These are phyloP conservation scores for Rhabditophanes sp. DNA, from an alignment of 2,888 invertebrate species.

Conservation along the genomic window DNA sequence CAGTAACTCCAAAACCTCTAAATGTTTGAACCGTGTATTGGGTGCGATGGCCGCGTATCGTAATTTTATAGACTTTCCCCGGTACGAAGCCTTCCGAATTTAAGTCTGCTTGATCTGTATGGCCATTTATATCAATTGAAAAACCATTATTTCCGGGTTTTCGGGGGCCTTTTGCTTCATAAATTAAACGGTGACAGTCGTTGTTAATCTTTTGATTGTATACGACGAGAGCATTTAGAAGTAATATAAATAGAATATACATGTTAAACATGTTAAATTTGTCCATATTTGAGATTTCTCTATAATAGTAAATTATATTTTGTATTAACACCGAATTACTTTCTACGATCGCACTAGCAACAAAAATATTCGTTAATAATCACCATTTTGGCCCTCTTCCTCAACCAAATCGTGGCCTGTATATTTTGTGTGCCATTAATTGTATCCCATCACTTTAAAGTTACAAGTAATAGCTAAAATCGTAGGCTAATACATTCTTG, in stretches of 20 bases:
- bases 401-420: neutral
- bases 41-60: constrained; percentile 36
- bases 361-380: no score
- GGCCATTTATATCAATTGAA: constrained; percentile 21
- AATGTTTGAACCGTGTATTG: constrained; percentile 44
- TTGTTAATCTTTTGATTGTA: no score
- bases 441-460: constrained; percentile 1
- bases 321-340: no score
- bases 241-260: no score
- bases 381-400: no score
- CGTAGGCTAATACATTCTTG: neutral
- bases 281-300: no score
- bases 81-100: constrained; percentile 26
- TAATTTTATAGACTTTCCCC: constrained; percentile 35
- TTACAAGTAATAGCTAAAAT: constrained; percentile 1
- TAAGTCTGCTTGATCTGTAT: constrained; percentile 6
- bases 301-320: no score
- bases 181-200: constrained; percentile 17
- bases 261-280: no score
- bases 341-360: no score
- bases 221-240: no score
- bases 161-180: constrained; percentile 23
- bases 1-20: constrained; percentile 39
- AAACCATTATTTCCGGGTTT: constrained; percentile 38
- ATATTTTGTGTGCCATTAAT: neutral